A percentile compares a stretch with the other conserved stretches of the same genome.
Conservation (phyloP, 2,797 vertebrate genomes). For the Karalla daura region DNA sequence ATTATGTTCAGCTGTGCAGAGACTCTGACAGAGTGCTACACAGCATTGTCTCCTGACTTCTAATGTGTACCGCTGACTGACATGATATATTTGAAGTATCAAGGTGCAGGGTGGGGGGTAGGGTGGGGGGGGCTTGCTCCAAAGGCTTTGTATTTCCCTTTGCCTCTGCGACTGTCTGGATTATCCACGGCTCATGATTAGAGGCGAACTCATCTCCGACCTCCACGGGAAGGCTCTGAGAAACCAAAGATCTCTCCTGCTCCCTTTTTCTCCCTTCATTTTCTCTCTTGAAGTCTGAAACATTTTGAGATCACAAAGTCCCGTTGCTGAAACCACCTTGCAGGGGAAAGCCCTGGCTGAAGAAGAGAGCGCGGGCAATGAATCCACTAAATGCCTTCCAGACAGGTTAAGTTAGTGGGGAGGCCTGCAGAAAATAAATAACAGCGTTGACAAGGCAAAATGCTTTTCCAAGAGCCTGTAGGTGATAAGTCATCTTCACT, state of each 20-base stretch:
- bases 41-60: constrained; percentile 11
- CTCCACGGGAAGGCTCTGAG: constrained; percentile 10
- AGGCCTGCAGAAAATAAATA: constrained; percentile 22
- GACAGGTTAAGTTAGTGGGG: constrained; percentile 23
- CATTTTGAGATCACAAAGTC: constrained; percentile 4
- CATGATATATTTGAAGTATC: constrained; percentile 22
- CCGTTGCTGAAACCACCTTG: constrained; percentile 2
- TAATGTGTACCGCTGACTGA: constrained; percentile 6
- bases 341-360: background rate
- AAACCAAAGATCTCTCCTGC: constrained; percentile 26
- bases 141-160: constrained; percentile 11
- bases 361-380: constrained; percentile 26
- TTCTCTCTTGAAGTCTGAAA: constrained; percentile 15
- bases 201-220: constrained; percentile 25
- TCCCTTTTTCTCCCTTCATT: background rate
- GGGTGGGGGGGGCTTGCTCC: constrained; percentile 5
- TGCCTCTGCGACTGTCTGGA: constrained; percentile 4
- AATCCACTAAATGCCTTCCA: constrained; percentile 22
- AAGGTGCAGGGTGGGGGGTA: background rate
- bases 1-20: constrained; percentile 2
- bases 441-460: constrained; percentile 3
- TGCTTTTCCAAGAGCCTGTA: background rate
- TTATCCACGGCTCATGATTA: constrained; percentile 15
- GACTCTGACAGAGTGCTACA: background rate
- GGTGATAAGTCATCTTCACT: background rate